These are phyloP conservation scores for Amphiprion ocellaris DNA, from an alignment of 2,113 vertebrate species.

Conservation along the genomic window DNA sequence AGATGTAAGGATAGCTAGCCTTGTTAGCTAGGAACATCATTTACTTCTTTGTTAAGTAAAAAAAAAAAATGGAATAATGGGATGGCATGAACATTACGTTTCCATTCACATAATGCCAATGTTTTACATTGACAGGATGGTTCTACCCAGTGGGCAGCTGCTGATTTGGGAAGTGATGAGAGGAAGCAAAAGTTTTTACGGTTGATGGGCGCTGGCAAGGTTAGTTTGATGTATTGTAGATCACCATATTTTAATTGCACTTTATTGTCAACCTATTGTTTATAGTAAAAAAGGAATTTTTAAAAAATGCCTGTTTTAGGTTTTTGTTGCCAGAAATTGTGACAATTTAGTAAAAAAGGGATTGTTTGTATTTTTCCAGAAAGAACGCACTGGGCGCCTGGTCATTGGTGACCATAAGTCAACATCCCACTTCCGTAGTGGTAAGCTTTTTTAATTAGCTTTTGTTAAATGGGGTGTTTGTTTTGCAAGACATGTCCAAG, in stretches of 20 bases:
- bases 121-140: slow-evolving; percentile 72
- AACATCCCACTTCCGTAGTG: slow-evolving; percentile 82
- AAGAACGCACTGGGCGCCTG: slow-evolving; percentile 83
- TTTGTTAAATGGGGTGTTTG: slow-evolving; percentile 6
- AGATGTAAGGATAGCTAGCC: background rate
- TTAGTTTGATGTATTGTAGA: slow-evolving; percentile 23
- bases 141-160: slow-evolving; percentile 90
- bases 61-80: background rate
- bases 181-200: slow-evolving; percentile 86
- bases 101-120: background rate
- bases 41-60: background rate
- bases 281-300: background rate
- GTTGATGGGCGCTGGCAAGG: slow-evolving; percentile 86
- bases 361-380: slow-evolving; percentile 66
- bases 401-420: slow-evolving; percentile 87
- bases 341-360: background rate
- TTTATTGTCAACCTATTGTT: background rate
- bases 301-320: background rate
- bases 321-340: background rate
- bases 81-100: too few species aligned
- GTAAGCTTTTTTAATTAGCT: slow-evolving; percentile 63
- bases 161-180: slow-evolving; percentile 89
- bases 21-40: background rate
- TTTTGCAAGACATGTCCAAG: background rate
- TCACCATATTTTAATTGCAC: background rate